These are phyloP conservation scores for Yponomeuta plumbellus DNA, from an alignment of 2,888 invertebrate genomes.

Conservation along the genomic window DNA sequence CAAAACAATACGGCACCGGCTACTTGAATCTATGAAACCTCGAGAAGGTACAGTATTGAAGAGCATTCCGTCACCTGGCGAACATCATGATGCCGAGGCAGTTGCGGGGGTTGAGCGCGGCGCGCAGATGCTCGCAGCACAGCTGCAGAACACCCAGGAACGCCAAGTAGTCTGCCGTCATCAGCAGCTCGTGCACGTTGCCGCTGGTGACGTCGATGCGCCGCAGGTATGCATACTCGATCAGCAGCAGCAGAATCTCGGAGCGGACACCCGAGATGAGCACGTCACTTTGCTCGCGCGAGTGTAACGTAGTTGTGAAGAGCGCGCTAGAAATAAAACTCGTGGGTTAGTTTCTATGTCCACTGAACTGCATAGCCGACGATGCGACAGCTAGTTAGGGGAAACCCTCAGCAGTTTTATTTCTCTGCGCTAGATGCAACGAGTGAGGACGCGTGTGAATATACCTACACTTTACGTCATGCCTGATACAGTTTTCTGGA, in stretches of 20 bases:
- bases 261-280: constrained; percentile 86
- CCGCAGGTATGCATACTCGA: constrained; percentile 91
- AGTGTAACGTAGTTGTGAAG: constrained; percentile 87
- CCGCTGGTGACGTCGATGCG: constrained; percentile 83
- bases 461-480: too few species aligned
- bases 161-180: constrained; percentile 92
- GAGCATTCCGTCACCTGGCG: constrained; percentile 73
- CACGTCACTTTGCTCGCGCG: constrained; percentile 81
- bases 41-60: background rate
- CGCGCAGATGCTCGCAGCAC: constrained; percentile 86
- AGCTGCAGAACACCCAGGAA: constrained; percentile 87
- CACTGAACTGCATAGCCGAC: too few species aligned
- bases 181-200: constrained; percentile 88
- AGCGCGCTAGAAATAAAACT: constrained; percentile 76
- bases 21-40: too few species aligned
- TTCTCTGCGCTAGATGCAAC: too few species aligned
- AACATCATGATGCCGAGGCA: constrained; percentile 91
- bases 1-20: too few species aligned
- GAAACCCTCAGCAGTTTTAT: too few species aligned
- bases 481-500: too few species aligned
- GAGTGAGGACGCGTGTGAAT: too few species aligned
- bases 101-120: constrained; percentile 83
- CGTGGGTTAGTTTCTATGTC: background rate
- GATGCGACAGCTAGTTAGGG: too few species aligned
- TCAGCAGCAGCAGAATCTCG: constrained; percentile 84